Conservation (phyloP, 2,888 invertebrate genomes). For the Trisateles emortualis region DNA sequence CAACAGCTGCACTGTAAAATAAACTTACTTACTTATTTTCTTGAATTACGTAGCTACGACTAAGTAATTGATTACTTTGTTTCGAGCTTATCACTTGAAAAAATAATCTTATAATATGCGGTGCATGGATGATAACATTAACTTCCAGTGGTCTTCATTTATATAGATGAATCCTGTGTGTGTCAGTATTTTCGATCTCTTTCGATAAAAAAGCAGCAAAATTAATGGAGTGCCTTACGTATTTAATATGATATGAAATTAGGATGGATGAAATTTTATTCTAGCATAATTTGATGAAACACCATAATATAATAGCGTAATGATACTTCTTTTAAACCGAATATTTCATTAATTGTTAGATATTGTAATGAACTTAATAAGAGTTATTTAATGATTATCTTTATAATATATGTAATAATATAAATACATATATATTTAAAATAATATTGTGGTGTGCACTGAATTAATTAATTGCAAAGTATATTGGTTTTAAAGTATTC, state of each 20-base stretch:
- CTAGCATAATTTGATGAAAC: constrained; percentile 86
- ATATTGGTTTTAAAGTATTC: constrained; percentile 50
- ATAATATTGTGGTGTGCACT: constrained; percentile 66
- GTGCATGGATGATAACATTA: constrained; percentile 66
- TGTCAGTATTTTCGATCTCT: constrained; percentile 75
- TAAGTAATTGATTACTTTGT: constrained; percentile 40
- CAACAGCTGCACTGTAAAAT: constrained; percentile 1
- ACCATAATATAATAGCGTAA: constrained; percentile 83
- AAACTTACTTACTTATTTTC: constrained; percentile 11
- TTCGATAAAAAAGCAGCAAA: constrained; percentile 82
- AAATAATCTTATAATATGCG: constrained; percentile 59
- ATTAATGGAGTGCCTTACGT: constrained; percentile 87
- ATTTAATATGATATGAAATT: constrained; percentile 85
- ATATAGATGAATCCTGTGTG: constrained; percentile 64
- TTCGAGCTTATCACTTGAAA: constrained; percentile 59
- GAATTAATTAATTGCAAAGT: constrained; percentile 48
- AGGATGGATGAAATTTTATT: constrained; percentile 85
- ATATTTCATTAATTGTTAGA: constrained; percentile 74
- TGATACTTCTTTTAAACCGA: constrained; percentile 76
- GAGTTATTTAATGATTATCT: constrained; percentile 67
- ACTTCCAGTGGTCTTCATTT: constrained; percentile 84
- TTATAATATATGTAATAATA: constrained; percentile 52
- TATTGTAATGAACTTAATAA: constrained; percentile 74
- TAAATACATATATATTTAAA: constrained; percentile 50
- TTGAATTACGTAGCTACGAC: constrained; percentile 19